These are phyloP conservation scores for Adineta ricciae DNA, from an alignment of 2,888 invertebrate genomes.

Conservation along the genomic window DNA sequence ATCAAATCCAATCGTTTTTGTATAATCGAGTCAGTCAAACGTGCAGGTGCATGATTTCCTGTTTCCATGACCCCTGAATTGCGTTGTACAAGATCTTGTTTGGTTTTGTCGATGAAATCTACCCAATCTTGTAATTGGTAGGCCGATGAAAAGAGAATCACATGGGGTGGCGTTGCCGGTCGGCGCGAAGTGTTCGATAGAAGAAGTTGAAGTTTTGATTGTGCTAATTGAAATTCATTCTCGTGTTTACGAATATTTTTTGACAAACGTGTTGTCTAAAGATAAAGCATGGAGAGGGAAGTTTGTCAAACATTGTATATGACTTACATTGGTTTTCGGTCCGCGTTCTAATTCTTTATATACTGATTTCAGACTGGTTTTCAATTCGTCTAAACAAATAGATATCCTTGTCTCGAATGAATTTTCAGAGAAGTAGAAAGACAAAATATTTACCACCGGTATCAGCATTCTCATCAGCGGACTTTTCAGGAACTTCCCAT, in stretches of 20 bases:
- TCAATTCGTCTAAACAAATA: not conserved
- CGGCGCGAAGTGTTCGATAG: not conserved
- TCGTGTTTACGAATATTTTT: slow-evolving; percentile 4
- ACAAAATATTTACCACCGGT: not conserved
- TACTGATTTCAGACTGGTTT: not conserved
- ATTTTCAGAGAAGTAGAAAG: not conserved
- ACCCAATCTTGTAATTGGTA: slow-evolving; percentile 17
- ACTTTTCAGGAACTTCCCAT: not conserved
- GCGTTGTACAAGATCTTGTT: not conserved
- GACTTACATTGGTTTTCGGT: not conserved
- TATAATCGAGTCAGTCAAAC: not conserved
- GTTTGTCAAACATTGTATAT: no score
- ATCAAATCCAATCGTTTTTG: not conserved
- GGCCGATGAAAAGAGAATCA: not conserved
- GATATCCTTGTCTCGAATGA: no score
- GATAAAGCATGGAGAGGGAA: no score
- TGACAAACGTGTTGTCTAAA: not conserved
- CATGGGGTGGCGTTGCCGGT: not conserved
- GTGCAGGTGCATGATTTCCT: not conserved
- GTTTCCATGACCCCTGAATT: not conserved
- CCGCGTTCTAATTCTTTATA: slow-evolving; percentile 5
- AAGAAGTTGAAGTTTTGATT: slow-evolving; percentile 6
- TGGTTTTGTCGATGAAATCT: not conserved
- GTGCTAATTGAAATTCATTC: not conserved
- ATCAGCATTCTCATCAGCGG: not conserved